phyloP scores from a whole-genome alignment of 2,113 vertebrate species.

The Heterochromis multidens region DNA sequence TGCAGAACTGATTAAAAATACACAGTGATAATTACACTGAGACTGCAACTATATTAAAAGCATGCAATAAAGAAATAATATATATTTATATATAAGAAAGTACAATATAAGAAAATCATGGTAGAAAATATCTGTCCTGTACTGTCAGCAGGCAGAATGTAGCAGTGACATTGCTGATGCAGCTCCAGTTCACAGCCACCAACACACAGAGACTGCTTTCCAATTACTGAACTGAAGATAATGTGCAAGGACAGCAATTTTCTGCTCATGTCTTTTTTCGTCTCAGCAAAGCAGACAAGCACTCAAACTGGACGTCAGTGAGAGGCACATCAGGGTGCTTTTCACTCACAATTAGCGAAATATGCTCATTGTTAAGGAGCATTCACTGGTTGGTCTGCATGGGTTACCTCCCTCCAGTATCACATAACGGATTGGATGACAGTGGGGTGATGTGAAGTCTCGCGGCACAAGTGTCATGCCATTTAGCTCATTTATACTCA shows the following conservation, averaged over 20 bases:
- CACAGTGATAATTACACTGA: not conserved
- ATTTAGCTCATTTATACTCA: not conserved
- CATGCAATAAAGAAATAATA: not conserved
- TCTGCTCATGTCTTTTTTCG: conserved; percentile 1
- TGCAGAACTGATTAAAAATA: not conserved
- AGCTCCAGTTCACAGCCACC: conserved; percentile 18
- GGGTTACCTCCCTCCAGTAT: not conserved
- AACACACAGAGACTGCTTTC: conserved; percentile 20
- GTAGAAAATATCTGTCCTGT: not conserved
- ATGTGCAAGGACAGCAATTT: conserved; percentile 49
- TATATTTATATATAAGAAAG: no score
- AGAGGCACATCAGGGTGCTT: conserved; percentile 3
- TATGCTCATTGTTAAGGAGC: conserved; percentile 12
- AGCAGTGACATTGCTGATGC: conserved; percentile 17
- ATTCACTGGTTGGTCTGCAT: conserved; percentile 6
- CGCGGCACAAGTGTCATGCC: not conserved
- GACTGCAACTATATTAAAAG: not conserved
- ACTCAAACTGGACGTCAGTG: not conserved
- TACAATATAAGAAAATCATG: not conserved
- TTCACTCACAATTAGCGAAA: conserved; percentile 43
- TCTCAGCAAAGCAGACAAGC: not conserved
- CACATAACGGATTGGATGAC: not conserved
- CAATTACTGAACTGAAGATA: conserved; percentile 48
- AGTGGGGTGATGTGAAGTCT: not conserved
- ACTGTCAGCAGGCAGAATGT: not conserved